phyloP scores from a whole-genome alignment of 2,888 invertebrate genomes.

The Blastobasis adustella region DNA sequence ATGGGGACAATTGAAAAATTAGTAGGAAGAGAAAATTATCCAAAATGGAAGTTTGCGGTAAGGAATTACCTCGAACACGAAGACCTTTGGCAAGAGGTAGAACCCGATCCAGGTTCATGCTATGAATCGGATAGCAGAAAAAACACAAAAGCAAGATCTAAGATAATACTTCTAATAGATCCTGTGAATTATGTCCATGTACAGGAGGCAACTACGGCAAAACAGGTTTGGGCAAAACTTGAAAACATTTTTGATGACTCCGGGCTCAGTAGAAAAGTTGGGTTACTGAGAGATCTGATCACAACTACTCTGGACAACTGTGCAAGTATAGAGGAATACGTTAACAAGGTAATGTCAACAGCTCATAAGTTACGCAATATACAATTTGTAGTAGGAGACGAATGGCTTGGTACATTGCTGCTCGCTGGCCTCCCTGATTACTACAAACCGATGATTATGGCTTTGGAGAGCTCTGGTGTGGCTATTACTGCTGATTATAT shows the following conservation, averaged over 20 bases:
- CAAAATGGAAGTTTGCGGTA: conserved; percentile 15
- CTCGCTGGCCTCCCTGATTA: conserved; percentile 16
- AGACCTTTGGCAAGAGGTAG: conserved; percentile 13
- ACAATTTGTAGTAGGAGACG: conserved; percentile 15
- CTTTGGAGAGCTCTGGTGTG: conserved; percentile 3
- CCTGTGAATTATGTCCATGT: conserved; percentile 7
- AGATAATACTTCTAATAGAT: conserved; percentile 5
- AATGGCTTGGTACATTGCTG: conserved; percentile 17
- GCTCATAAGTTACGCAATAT: conserved; percentile 18
- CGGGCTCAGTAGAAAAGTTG: not conserved
- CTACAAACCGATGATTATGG: conserved; percentile 9
- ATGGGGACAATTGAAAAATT: conserved; percentile 13
- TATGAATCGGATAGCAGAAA: too few relatives aligned
- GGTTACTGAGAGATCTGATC: conserved; percentile 14
- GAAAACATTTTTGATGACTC: conserved; percentile 10
- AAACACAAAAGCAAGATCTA: conserved; percentile 4
- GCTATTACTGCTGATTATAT: conserved; percentile 2
- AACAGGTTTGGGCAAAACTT: conserved; percentile 8
- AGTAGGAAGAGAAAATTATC: conserved; percentile 15
- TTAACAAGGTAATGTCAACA: conserved; percentile 14
- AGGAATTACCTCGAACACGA: conserved; percentile 16
- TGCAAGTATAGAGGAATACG: conserved; percentile 15
- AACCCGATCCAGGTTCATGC: not conserved
- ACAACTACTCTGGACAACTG: conserved; percentile 13
- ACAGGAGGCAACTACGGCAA: conserved; percentile 1